phyloP scores from a whole-genome alignment of 2,888 invertebrate genomes.

The Cryptus armator region DNA sequence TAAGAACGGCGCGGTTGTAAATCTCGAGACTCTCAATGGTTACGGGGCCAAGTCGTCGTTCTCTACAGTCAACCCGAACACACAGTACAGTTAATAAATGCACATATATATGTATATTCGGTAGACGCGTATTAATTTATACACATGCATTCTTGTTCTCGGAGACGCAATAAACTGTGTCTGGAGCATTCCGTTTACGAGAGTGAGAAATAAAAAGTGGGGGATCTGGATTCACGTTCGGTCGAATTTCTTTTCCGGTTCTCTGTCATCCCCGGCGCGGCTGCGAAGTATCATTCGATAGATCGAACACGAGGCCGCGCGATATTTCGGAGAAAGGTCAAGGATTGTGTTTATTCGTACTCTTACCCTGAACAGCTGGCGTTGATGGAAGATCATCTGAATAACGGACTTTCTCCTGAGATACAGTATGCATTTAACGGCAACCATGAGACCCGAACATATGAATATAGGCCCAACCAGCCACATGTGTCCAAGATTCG shows the following conservation, averaged over 20 bases:
- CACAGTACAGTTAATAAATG: not conserved
- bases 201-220: not conserved
- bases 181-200: not conserved
- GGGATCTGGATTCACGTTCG: not conserved
- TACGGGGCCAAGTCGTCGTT: slow-evolving; percentile 3
- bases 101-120: not conserved
- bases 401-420: slow-evolving; percentile 89
- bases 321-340: slow-evolving; percentile 24
- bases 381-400: slow-evolving; percentile 88
- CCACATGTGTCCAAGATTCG: slow-evolving; percentile 89
- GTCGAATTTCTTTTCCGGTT: not conserved
- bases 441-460: slow-evolving; percentile 90
- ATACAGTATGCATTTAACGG: slow-evolving; percentile 89
- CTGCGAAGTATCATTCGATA: not conserved
- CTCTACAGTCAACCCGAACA: not conserved
- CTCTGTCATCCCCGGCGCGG: not conserved
- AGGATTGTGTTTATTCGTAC: slow-evolving; percentile 21
- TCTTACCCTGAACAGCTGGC: slow-evolving; percentile 88
- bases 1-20: slow-evolving; percentile 26
- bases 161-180: slow-evolving; percentile 17
- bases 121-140: not conserved
- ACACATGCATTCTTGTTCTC: not conserved
- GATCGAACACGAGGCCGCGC: slow-evolving; percentile 8
- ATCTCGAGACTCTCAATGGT: slow-evolving; percentile 37
- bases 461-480: slow-evolving; percentile 89